These are phyloP conservation scores for Diorhabda elongata DNA, from an alignment of 1,140 invertebrate genomes.

Conservation along the genomic window DNA sequence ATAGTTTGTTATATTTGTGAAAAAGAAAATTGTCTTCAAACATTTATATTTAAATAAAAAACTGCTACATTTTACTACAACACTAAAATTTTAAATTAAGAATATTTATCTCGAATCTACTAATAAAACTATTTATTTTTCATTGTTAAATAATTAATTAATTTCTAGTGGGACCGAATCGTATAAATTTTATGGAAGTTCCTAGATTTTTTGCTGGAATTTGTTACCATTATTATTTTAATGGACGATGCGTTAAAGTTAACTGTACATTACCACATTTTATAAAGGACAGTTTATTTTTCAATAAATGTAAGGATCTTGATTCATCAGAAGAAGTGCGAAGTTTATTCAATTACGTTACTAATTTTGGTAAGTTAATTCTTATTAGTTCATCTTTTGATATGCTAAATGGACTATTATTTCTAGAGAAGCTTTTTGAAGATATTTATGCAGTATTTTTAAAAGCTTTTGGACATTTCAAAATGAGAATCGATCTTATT, in stretches of 20 bases:
- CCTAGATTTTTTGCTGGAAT: slow-evolving; percentile 6
- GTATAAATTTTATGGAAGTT: slow-evolving; percentile 1
- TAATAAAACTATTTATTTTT: no score
- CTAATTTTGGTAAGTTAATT: no score
- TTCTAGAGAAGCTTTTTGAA: slow-evolving; percentile 7
- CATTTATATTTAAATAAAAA: no score
- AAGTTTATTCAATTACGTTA: no score
- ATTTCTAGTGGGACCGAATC: not conserved
- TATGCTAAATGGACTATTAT: not conserved
- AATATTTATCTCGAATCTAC: no score
- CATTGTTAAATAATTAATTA: no score
- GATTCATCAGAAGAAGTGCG: no score
- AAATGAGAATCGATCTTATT: slow-evolving; percentile 7
- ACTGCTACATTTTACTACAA: no score
- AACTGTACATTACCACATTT: slow-evolving; percentile 3
- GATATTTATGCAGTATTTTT: slow-evolving; percentile 10
- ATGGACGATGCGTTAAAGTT: not conserved
- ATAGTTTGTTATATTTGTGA: no score
- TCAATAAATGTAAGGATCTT: not conserved
- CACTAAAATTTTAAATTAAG: no score
- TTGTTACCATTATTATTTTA: slow-evolving; percentile 8
- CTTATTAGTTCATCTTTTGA: no score
- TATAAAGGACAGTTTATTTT: not conserved
- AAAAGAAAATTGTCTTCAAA: no score
- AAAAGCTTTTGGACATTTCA: slow-evolving; percentile 4